Base-by-base conservation (phyloP, 2,113 vertebrate species). In the Centropus unirufus region DNA sequence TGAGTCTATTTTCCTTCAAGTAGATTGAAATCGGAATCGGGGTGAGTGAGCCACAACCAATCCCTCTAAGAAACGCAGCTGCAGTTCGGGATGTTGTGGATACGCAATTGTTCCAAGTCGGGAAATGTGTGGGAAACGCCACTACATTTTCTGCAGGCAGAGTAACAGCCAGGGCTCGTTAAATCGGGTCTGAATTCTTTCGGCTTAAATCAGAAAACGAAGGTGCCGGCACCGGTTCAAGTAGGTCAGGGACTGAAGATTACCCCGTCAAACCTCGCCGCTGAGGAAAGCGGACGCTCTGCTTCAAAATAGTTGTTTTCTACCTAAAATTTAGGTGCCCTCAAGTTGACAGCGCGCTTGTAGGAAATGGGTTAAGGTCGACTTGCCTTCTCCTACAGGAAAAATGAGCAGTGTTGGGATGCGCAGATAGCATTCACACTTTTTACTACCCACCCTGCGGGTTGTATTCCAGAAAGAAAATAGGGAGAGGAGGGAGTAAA, bases 401-500 rank as follows among this genome's bases (percentile, higher is more conserved):
- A 26, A 69, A 66, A 46, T 2, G 42, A 40, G 1, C 6, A 12
- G 5, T 58, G 67, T 8, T 21, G 40, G 58, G 70, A 30, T 47
- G 85, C 10, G 5, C 39, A 13, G 22, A 4, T 15, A 68, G 36
- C 68, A 0, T 22, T 4, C 81, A 75, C 77, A 3, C 6, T 24
- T 64, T 36, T 64, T 19, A 0, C 64, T 58, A 42, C 55, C 61
- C 82, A 17, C 6, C 42, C 24, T 1, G 42, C 17, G 3, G 5
- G 2, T 42, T 10, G 76, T 47, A 3, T 9, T 8, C 51, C 86
- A 11, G 72, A 67, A 2, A 36, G 62, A 13, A 23, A 47, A 66
- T 0, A 1, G 39, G 52, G 0, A 49, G 29, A 52, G 47, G 40
- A 67, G 57, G 16, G 2, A 46, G 21, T 5, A 5, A 23, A 69